Base-by-base conservation (phyloP, 2,113 vertebrate genomes). In the Cinclus cinclus region DNA sequence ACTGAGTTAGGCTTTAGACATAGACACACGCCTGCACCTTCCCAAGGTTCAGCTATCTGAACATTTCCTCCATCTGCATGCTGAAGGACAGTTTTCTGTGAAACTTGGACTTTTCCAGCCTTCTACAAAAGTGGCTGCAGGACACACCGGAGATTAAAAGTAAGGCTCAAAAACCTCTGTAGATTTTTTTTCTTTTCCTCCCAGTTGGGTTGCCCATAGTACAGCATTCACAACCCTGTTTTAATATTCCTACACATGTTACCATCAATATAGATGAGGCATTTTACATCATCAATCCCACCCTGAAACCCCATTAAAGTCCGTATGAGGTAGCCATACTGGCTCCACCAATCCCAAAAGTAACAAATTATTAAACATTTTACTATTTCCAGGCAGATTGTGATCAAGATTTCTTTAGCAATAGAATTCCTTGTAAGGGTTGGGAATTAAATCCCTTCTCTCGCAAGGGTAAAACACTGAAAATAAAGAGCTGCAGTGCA, bases 231-330 rank as follows among this genome's bases (percentile, higher is more conserved):
- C 11, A 71, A 24, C 52, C 7, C 46, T 77, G 15, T 56, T 58
- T 92, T 77, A 92, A 90, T 92, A 92, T 95, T 92, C 67, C 63
- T 75, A 46, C 39, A 93, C 44, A 24, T 69, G 35, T 85, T 92
- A 42, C n/a, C 64, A 59, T 77, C 33, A 41, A 70, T 53, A 60
- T 16, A 88, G 73, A 71, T 75, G 35, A 88, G 81, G 87, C 74
- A 92, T 71, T 52, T 89, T 31, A 46, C 67, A 89, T 50, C 56
- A 87, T 91, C 81, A 92, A 56, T 83, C 14, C 30, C 70, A 44
- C 41, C 88, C 62, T 95, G 53, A 92, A 95, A 90, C 76, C 81
- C 28, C 62, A 25, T 62, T 94, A 90, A 68, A 90, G 7, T 77
- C 70, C 52, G 67, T 30, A 49, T 41, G 15, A 93, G 67, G 15